These are phyloP conservation scores for Bombus fervidus DNA, from an alignment of 1,140 invertebrate genomes.

Conservation along the genomic window DNA sequence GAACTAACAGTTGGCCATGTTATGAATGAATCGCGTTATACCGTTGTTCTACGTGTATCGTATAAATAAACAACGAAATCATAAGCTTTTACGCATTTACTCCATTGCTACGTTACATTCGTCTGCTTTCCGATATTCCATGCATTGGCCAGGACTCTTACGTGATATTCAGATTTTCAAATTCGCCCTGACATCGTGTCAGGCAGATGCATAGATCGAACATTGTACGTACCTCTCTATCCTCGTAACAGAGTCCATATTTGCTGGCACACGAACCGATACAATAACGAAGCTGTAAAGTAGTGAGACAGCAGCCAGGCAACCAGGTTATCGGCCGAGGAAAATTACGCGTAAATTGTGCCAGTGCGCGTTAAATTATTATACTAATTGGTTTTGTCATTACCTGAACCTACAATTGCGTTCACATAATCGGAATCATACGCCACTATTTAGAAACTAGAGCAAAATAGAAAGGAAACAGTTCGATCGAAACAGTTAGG, in stretches of 20 bases:
- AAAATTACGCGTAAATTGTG: constrained; percentile 23
- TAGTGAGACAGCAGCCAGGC: neutral
- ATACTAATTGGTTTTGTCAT: constrained; percentile 10
- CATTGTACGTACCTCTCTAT: neutral
- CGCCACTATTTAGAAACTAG: neutral
- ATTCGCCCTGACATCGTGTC: neutral
- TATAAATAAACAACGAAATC: neutral
- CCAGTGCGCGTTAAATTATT: neutral
- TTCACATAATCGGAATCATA: neutral
- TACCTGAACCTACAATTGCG: neutral
- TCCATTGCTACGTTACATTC: neutral
- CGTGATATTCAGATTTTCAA: neutral
- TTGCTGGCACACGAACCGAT: neutral
- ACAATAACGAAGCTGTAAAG: constrained; percentile 4
- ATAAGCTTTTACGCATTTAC: neutral
- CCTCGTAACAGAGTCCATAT: neutral
- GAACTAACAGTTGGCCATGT: neutral
- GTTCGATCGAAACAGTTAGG: neutral
- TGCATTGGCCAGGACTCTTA: too few species aligned
- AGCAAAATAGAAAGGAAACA: neutral
- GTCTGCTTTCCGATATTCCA: neutral
- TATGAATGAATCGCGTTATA: neutral
- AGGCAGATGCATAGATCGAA: neutral
- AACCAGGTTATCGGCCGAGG: neutral
- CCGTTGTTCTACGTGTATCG: neutral